Percentiles rank a stretch among this genome's conserved stretches.
Conservation (phyloP, 1,140 invertebrate genomes). For the Saxidomus purpurata region DNA sequence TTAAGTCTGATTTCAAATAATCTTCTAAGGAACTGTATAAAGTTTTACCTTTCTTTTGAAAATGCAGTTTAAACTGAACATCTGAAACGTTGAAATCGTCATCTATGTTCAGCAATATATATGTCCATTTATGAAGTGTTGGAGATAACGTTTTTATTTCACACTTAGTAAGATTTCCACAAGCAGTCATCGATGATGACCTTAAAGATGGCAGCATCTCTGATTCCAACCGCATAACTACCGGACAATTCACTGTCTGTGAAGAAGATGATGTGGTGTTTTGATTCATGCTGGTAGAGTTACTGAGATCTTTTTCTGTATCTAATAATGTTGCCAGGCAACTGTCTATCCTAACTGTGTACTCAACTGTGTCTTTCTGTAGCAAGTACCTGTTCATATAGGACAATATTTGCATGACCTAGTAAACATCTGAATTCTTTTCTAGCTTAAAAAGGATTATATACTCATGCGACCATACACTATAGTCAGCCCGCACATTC, state of each 20-base stretch:
- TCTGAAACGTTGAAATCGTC: constrained; percentile 55
- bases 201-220: not conserved
- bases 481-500: too few relatives aligned
- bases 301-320: not conserved
- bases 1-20: too few relatives aligned
- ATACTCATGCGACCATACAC: too few relatives aligned
- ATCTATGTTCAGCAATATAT: constrained; percentile 28
- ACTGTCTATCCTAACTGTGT: constrained; percentile 26
- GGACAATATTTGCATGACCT: too few relatives aligned
- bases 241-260: constrained; percentile 22
- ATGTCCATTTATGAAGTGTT: constrained; percentile 30
- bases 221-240: not conserved
- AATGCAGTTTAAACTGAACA: constrained; percentile 37
- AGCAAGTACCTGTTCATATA: constrained; percentile 18
- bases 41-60: constrained; percentile 48
- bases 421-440: too few relatives aligned
- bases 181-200: not conserved
- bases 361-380: constrained; percentile 35
- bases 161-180: constrained; percentile 44
- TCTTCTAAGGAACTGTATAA: too few relatives aligned
- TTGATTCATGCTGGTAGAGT: not conserved
- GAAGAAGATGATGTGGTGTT: not conserved
- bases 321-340: constrained; percentile 18
- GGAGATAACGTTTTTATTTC: constrained; percentile 1
- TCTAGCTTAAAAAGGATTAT: too few relatives aligned